These are phyloP conservation scores for Saiga tatarica DNA, from an alignment of 2,113 vertebrate genomes.

Conservation along the genomic window DNA sequence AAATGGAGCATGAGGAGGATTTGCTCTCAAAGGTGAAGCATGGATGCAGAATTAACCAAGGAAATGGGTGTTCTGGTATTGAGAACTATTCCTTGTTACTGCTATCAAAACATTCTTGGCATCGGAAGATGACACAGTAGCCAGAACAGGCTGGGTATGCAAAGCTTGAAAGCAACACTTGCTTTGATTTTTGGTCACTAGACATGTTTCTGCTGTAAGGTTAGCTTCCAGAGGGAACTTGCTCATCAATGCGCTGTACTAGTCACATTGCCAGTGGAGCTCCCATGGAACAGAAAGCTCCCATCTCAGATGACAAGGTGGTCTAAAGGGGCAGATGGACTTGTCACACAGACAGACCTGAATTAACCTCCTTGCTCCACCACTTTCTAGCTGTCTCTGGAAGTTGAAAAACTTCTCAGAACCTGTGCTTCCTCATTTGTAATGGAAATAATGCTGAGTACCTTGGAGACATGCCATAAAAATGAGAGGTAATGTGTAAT, in stretches of 20 bases:
- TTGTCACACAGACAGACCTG: background rate
- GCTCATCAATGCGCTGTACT: background rate
- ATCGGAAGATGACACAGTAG: background rate
- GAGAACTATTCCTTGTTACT: background rate
- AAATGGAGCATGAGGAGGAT: background rate
- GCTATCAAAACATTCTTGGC: background rate
- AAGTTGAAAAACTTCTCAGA: background rate
- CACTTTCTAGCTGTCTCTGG: background rate
- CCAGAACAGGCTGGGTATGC: fast-evolving
- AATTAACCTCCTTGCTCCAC: background rate
- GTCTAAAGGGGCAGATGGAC: too few species aligned
- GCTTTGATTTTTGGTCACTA: background rate
- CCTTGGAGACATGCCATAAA: background rate
- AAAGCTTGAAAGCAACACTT: background rate
- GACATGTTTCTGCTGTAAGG: background rate
- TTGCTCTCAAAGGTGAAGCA: background rate
- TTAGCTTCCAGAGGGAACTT: background rate
- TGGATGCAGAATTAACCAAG: background rate
- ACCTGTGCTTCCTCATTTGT: background rate
- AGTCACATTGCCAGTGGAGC: background rate
- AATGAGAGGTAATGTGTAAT: background rate
- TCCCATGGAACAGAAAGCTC: background rate
- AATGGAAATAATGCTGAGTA: background rate
- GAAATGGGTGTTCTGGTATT: background rate
- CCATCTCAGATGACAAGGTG: background rate